These are phyloP conservation scores for Branchellion lobata DNA, from an alignment of 2,888 invertebrate genomes.

Conservation along the genomic window DNA sequence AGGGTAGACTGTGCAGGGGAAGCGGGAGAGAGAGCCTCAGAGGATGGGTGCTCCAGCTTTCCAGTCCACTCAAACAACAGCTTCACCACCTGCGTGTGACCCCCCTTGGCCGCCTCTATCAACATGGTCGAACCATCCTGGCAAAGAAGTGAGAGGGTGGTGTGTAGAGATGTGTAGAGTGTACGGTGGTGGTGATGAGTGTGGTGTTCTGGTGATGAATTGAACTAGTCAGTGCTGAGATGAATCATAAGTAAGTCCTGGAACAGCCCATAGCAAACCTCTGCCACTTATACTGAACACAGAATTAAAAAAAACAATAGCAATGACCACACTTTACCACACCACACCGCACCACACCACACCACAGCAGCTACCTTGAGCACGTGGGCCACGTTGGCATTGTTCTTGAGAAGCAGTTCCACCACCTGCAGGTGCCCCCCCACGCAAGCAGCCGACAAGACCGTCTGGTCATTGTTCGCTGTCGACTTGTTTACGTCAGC, in stretches of 20 bases:
- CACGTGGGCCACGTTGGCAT: constrained; percentile 92
- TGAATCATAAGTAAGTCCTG: too few relatives aligned
- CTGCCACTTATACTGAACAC: not conserved
- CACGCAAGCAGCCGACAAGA: constrained; percentile 90
- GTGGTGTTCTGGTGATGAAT: not conserved
- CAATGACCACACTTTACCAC: not conserved
- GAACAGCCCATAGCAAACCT: too few relatives aligned
- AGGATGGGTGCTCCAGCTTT: constrained; percentile 41
- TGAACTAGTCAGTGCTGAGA: not conserved
- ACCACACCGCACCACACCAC: not conserved
- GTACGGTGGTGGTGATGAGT: not conserved
- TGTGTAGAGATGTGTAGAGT: not conserved
- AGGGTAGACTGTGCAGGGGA: constrained; percentile 48
- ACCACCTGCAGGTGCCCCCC: constrained; percentile 92
- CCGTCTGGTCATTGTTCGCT: constrained; percentile 94
- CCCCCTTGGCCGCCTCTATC: constrained; percentile 96
- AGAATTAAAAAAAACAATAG: not conserved
- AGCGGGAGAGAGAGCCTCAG: constrained; percentile 41
- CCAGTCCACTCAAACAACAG: constrained; percentile 77
- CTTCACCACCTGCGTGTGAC: constrained; percentile 92
- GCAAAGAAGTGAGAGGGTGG: constrained; percentile 51
- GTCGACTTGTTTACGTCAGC: constrained; percentile 78
- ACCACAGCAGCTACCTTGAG: too few relatives aligned
- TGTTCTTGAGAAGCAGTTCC: constrained; percentile 82
- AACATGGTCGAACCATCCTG: constrained; percentile 95